Conservation (phyloP, 2,113 vertebrate species). For the Stigmatopora argus region DNA sequence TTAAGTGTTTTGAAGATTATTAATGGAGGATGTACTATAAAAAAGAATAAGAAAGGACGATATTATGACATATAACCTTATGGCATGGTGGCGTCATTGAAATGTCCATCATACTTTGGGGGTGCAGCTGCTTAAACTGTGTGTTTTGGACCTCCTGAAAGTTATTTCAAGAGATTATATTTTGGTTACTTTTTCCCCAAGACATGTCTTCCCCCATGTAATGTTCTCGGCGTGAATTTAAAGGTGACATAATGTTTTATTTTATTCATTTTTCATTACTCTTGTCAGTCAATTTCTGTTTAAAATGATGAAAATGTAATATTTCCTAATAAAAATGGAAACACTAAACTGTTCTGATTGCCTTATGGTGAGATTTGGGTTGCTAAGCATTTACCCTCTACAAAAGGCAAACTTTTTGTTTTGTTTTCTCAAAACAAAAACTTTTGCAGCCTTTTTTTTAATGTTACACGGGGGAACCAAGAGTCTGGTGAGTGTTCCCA, state of each 20-base stretch:
- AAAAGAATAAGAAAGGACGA: not conserved
- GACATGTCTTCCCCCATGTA: not conserved
- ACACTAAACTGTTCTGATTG: not conserved
- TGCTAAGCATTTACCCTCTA: too few relatives aligned
- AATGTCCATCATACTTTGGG: not conserved
- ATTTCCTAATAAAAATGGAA: too few relatives aligned
- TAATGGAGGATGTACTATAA: not conserved
- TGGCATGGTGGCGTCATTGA: not conserved
- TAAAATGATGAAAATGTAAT: too few relatives aligned
- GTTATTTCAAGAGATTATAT: not conserved
- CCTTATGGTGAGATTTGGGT: too few relatives aligned
- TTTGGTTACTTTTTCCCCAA: not conserved
- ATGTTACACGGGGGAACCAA: conserved; percentile 68
- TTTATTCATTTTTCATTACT: too few relatives aligned
- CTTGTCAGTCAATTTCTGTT: too few relatives aligned
- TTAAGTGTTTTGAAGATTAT: not conserved
- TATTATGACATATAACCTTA: not conserved
- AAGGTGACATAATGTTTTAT: too few relatives aligned
- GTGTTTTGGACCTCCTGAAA: not conserved
- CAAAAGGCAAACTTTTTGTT: conserved; percentile 47
- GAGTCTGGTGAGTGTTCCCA: conserved; percentile 59
- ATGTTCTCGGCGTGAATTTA: not conserved
- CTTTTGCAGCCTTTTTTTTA: conserved; percentile 52
- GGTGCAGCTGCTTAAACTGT: not conserved
- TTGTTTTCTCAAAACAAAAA: conserved; percentile 43